These are phyloP conservation scores for Caenorhabditis virilis DNA, from an alignment of 2,888 invertebrate genomes.

Conservation along the genomic window DNA sequence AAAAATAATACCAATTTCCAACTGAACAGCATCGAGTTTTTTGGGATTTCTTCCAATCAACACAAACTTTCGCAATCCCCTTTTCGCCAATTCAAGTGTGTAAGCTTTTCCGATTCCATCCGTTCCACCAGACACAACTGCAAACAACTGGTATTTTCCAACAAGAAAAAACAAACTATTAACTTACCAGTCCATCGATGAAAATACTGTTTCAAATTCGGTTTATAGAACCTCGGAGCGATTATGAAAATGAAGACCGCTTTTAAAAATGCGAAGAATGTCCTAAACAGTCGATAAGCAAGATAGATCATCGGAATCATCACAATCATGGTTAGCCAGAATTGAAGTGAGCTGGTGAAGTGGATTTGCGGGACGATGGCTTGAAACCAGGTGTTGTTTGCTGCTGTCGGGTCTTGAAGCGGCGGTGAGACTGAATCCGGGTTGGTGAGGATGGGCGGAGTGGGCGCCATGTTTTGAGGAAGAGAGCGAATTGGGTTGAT, in stretches of 20 bases:
- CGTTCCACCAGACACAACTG: slow-evolving; percentile 63
- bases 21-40: slow-evolving; percentile 58
- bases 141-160: background rate
- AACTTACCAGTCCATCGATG: slow-evolving; percentile 61
- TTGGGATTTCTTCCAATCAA: slow-evolving; percentile 59
- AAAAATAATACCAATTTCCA: slow-evolving; percentile 59
- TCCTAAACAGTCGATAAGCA: slow-evolving; percentile 50
- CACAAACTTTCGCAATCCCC: slow-evolving; percentile 63
- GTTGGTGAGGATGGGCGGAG: slow-evolving; percentile 7
- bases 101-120: slow-evolving; percentile 66
- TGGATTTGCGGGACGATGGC: background rate
- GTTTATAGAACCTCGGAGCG: slow-evolving; percentile 58
- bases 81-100: slow-evolving; percentile 55
- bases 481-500: no score
- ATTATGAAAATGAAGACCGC: slow-evolving; percentile 59
- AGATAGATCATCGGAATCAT: slow-evolving; percentile 39
- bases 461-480: no score
- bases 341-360: background rate
- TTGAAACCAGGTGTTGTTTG: slow-evolving; percentile 12
- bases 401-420: no score
- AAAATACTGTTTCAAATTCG: slow-evolving; percentile 51
- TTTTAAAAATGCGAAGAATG: slow-evolving; percentile 57
- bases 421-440: slow-evolving; percentile 9
- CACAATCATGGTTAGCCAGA: slow-evolving; percentile 33
- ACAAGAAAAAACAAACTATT: slow-evolving; percentile 3